Percentiles rank a stretch among this genome's conserved stretches.
Evolutionary conservation across 2,113 vertebrate genomes (phyloP).

Genomic region (Aspiorhynchus laticeps): DNA sequence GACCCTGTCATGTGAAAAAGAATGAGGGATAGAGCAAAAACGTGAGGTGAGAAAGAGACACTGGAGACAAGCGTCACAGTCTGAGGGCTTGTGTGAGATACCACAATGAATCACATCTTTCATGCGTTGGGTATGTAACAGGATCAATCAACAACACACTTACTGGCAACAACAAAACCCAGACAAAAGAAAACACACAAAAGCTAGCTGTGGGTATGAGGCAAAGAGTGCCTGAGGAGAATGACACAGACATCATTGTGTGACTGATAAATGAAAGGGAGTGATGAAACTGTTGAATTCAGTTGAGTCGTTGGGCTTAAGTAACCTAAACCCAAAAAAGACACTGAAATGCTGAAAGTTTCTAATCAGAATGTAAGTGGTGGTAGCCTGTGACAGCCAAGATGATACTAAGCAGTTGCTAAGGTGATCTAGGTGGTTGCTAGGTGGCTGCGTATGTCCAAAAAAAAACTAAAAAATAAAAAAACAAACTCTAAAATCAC

Average conservation of each 20-base stretch:
- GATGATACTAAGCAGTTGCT: not conserved
- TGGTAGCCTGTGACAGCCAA: not conserved
- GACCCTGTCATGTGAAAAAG: not conserved
- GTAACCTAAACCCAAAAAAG: not conserved
- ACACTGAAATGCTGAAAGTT: not conserved
- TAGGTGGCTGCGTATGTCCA: not conserved
- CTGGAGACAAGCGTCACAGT: not conserved
- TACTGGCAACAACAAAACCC: not conserved
- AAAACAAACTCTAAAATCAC: not conserved
- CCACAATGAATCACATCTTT: constrained; percentile 17
- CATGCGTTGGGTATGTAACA: not conserved
- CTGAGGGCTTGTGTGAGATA: not conserved
- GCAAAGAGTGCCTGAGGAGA: not conserved
- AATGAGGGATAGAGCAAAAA: constrained; percentile 17
- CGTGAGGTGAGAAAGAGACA: not conserved
- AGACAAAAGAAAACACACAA: constrained; percentile 25
- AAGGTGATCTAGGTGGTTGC: too few species aligned
- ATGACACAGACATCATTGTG: constrained; percentile 26
- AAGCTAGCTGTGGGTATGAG: not conserved
- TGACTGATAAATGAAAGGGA: constrained; percentile 6
- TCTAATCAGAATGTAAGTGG: not conserved
- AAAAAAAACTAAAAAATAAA: not conserved
- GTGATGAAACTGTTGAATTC: not conserved
- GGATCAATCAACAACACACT: not conserved
- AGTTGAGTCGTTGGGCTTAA: not conserved